Evolutionary conservation across 2,113 vertebrate genomes (phyloP), one percentile per base, ranked within the genome.

Genomic region (Heloderma charlesbogerti): DNA sequence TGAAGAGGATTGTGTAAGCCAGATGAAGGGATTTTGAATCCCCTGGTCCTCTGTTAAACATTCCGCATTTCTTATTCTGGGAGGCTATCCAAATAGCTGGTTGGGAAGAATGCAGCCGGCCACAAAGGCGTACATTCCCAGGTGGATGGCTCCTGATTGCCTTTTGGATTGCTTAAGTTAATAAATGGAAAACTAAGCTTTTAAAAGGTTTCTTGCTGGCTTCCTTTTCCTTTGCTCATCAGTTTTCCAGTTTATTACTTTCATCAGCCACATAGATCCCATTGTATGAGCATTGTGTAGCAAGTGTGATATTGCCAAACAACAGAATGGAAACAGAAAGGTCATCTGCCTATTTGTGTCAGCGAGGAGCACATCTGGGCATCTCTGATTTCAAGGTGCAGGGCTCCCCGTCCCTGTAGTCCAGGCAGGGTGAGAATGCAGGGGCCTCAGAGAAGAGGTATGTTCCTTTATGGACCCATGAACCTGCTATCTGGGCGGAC

Each of bases 1-100:
- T 48, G 86, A 92, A 95, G 83, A 95, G 57, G 45, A 92, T 75
- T 79, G 83, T 84, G 82, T 92, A 83, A 72, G 90, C 91, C 90
- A 95, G 72, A 87, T 88, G 45, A 93, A 94, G 88, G 89, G 72
- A n/a, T 54, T 57, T 34, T 67, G 84, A 40, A 8, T 54, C 48
- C 12, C 40, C 7, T 29, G 66, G 48, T 89, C 51, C 22, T 72
- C 72, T 90, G 48, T 31, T 54, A 86, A 57, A 31, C 45, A 63
- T 75, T 27, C 54, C 27, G 31, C 48, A 40, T 81, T 92, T 45
- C 83, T 87, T 91, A 83, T 93, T 96, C 89, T 84, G 86, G 86
- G 87, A 43, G 31, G 91, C 92, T 57, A 87, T 92, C 22, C 78
- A 94, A 96, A 89, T n/a, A 20, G 63, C 88, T 93, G 92, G 69